Percentiles rank a stretch among this genome's conserved stretches.
These are phyloP conservation scores for Ancistrus triradiatus DNA, from an alignment of 2,113 vertebrate genomes.

Conservation along the genomic window DNA sequence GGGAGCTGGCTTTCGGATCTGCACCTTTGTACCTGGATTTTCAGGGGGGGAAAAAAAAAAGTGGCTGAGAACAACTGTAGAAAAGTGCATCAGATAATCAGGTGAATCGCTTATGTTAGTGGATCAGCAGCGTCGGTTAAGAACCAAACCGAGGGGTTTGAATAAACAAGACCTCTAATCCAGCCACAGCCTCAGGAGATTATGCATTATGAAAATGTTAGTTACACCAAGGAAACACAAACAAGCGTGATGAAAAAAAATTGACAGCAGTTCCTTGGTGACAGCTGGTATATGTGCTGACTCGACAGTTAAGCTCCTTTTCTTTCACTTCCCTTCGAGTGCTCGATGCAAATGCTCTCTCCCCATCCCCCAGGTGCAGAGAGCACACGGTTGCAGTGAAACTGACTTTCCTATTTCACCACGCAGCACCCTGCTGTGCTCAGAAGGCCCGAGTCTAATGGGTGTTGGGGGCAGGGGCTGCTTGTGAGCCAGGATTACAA, in stretches of 20 bases:
- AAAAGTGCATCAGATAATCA: neutral
- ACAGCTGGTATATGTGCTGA: constrained; percentile 50
- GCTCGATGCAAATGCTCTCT: constrained; percentile 56
- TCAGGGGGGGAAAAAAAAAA: neutral
- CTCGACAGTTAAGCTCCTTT: constrained; percentile 33
- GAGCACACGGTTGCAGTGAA: constrained; percentile 21
- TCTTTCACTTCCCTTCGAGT: constrained; percentile 57
- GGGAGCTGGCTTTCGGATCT: constrained; percentile 76
- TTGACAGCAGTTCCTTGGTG: constrained; percentile 4
- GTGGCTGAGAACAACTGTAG: constrained; percentile 4
- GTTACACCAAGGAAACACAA: neutral
- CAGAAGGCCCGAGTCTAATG: neutral
- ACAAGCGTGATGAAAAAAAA: neutral
- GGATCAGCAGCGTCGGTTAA: no score
- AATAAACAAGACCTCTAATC: neutral
- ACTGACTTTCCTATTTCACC: constrained; percentile 26
- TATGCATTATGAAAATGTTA: no score
- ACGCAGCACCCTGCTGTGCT: constrained; percentile 6
- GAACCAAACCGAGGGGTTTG: neutral
- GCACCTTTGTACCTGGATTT: constrained; percentile 75
- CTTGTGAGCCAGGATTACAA: neutral
- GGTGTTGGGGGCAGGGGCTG: neutral
- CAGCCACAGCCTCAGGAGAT: no score
- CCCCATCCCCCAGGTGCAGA: constrained; percentile 34
- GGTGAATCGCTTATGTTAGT: neutral